Conservation (phyloP, 2,888 invertebrate species). For the Carcina quercana region DNA sequence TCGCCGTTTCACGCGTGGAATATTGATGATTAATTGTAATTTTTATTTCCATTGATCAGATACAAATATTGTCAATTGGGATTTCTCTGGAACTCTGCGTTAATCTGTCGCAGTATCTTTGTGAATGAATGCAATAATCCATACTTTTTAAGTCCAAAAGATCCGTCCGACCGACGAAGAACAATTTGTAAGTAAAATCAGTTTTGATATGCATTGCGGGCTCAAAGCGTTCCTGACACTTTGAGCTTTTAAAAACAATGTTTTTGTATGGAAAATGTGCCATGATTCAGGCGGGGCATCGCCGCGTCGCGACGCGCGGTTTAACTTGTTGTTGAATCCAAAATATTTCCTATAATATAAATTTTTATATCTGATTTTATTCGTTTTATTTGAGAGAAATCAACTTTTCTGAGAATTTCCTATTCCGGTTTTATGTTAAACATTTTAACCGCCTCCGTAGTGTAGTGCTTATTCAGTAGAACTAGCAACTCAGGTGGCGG, state of each 20-base stretch:
- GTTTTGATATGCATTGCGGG: background rate
- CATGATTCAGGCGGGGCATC: slow-evolving; percentile 33
- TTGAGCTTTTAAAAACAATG: slow-evolving; percentile 1
- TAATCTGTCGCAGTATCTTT: too few species aligned
- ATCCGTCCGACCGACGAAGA: background rate
- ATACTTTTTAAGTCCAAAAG: background rate
- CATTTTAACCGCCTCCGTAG: too few species aligned
- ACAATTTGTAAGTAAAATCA: background rate
- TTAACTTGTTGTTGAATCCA: slow-evolving; percentile 66
- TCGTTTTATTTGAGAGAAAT: slow-evolving; percentile 6
- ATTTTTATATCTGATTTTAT: slow-evolving; percentile 67
- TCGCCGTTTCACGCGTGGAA: too few species aligned
- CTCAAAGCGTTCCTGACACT: slow-evolving; percentile 2
- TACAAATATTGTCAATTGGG: too few species aligned
- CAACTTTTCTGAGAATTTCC: too few species aligned
- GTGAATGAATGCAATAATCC: background rate
- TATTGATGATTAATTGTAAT: too few species aligned
- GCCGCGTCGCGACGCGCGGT: slow-evolving; percentile 36
- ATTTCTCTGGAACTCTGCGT: too few species aligned
- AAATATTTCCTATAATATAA: slow-evolving; percentile 75
- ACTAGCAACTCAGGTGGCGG: too few species aligned
- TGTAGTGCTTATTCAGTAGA: too few species aligned
- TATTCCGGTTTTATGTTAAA: too few species aligned
- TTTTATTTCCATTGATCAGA: too few species aligned
- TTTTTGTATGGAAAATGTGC: slow-evolving; percentile 34